phyloP scores from a whole-genome alignment of 2,888 invertebrate genomes.

The Hetaerina titia region DNA sequence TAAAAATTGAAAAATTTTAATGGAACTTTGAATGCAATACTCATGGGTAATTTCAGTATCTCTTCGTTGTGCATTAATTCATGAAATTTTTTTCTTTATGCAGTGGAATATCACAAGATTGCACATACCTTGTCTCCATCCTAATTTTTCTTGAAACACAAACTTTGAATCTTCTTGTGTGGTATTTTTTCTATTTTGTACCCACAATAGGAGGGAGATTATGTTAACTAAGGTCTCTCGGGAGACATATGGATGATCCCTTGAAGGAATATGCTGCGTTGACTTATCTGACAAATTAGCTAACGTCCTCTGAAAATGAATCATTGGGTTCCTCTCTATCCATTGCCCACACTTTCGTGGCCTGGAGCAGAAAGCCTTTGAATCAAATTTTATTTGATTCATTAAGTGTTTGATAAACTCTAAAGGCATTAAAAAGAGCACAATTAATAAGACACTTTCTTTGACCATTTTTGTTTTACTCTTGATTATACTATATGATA shows the following conservation, averaged over 20 bases:
- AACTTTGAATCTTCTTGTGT: background rate
- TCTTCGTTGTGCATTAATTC: background rate
- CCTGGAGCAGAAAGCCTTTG: background rate
- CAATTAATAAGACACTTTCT: background rate
- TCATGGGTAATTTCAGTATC: background rate
- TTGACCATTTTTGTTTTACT: background rate
- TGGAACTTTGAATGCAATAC: no score
- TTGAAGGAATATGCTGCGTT: background rate
- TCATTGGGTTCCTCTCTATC: background rate
- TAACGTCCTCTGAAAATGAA: background rate
- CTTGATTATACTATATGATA: background rate
- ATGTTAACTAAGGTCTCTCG: background rate
- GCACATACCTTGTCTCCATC: background rate
- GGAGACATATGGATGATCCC: background rate
- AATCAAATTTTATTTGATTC: background rate
- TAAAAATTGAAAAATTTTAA: no score
- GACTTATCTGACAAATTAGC: background rate
- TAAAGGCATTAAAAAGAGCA: background rate
- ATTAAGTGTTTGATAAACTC: background rate
- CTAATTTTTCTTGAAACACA: background rate
- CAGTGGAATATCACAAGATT: background rate
- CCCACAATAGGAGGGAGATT: background rate
- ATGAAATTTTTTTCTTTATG: background rate
- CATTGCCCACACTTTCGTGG: background rate
- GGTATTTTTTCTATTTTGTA: background rate